A percentile compares a stretch with the other conserved stretches of the same genome.
phyloP scores from a whole-genome alignment of 92 coral and sea anemone genomes.

The Montipora capitata region DNA sequence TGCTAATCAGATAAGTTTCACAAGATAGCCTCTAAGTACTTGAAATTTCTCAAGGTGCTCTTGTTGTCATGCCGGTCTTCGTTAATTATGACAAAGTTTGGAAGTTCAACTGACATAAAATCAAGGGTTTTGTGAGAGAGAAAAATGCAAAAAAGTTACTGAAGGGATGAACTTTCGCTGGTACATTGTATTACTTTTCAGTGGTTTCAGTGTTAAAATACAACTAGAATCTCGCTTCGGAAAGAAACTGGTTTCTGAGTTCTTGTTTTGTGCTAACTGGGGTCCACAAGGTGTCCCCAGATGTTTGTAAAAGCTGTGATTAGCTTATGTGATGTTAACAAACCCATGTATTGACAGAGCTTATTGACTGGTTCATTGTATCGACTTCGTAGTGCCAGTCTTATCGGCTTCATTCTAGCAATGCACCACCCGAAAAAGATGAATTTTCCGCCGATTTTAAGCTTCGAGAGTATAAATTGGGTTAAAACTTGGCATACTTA shows the following conservation, averaged over 20 bases:
- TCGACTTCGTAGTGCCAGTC: neutral
- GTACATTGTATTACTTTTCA: no score
- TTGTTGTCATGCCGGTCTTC: neutral
- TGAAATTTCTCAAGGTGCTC: neutral
- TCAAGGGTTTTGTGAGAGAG: neutral
- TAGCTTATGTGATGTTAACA: slow-evolving; percentile 2
- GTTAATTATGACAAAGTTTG: neutral
- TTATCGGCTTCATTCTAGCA: slow-evolving; percentile 6
- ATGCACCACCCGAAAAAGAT: neutral
- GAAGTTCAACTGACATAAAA: neutral
- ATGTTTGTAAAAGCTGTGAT: neutral
- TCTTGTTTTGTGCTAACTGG: neutral
- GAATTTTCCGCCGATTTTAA: no score
- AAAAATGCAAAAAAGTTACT: no score
- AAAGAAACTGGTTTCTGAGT: no score
- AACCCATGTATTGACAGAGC: neutral
- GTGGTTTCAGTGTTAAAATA: no score
- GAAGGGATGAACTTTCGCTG: no score
- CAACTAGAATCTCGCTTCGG: no score
- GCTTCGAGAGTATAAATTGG: no score
- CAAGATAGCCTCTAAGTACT: neutral
- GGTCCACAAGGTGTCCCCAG: neutral
- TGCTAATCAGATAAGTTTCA: neutral
- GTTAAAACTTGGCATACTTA: neutral
- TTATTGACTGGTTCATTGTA: neutral